These are phyloP conservation scores for Theonella swinhoei DNA, from an alignment of 37 sponge, comb jelly and placozoan genomes.

Conservation along the genomic window DNA sequence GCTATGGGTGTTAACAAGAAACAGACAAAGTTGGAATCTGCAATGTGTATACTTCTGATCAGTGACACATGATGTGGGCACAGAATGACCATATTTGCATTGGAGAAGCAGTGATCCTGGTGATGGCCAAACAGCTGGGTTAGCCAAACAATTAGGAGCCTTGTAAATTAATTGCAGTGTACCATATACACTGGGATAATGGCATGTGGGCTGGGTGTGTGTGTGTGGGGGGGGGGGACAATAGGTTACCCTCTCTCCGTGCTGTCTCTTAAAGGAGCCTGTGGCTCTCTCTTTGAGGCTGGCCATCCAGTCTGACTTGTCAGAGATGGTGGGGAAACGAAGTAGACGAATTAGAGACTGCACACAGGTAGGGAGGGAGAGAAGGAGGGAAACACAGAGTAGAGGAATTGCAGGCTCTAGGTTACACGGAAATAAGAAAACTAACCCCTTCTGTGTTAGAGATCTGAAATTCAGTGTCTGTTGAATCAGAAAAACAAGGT, in stretches of 20 bases:
- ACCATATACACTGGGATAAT: not conserved
- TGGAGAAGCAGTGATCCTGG: too few species aligned
- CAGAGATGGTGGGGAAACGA: not conserved
- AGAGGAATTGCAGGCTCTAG: not conserved
- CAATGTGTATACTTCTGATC: too few species aligned
- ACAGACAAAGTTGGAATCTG: too few species aligned
- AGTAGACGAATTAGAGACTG: not conserved
- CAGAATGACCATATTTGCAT: too few species aligned
- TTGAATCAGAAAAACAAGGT: not conserved
- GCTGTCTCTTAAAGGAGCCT: constrained; percentile 20
- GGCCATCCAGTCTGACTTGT: not conserved
- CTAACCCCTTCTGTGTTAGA: constrained; percentile 21
- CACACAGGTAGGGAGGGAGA: not conserved
- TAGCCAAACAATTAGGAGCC: too few species aligned
- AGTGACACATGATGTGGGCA: too few species aligned
- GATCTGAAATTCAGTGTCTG: constrained; percentile 41
- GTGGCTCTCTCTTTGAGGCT: constrained; percentile 49
- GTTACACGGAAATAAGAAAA: not conserved
- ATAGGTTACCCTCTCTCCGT: constrained; percentile 24
- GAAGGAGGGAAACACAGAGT: not conserved
- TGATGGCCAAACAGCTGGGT: too few species aligned
- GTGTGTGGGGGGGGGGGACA: not conserved
- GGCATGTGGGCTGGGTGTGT: not conserved
- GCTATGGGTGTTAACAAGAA: too few species aligned
- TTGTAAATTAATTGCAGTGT: too few species aligned